A percentile compares a stretch with the other conserved stretches of the same genome.
Evolutionary conservation across 1,140 invertebrate genomes (phyloP).

Genomic region (Drosophila simulans): DNA sequence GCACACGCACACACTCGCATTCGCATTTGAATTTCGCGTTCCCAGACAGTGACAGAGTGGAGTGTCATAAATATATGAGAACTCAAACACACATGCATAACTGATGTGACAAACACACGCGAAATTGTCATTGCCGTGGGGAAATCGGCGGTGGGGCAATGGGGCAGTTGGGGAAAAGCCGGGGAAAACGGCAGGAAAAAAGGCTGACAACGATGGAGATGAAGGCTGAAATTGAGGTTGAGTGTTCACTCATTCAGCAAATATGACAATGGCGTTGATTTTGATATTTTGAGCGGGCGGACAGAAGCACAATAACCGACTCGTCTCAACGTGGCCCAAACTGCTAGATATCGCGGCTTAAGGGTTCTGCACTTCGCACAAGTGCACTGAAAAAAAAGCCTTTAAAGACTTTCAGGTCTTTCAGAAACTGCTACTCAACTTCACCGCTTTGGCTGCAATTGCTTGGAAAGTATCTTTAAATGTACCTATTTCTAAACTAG

Average conservation of each 20-base stretch:
- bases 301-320: conserved; percentile 54
- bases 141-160: conserved; percentile 3
- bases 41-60: conserved; percentile 73
- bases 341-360: conserved; percentile 47
- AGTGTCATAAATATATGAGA: conserved; percentile 69
- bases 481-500: background rate
- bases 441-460: no score
- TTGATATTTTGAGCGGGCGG: conserved; percentile 62
- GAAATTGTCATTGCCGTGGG: conserved; percentile 74
- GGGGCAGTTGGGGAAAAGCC: conserved; percentile 19
- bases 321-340: conserved; percentile 58
- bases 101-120: conserved; percentile 81
- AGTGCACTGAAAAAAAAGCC: conserved; percentile 16
- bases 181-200: conserved; percentile 1
- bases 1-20: conserved; percentile 28
- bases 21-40: conserved; percentile 31
- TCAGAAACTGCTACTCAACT: background rate
- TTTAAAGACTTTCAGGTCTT: no score
- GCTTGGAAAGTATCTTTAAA: no score
- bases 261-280: conserved; percentile 76
- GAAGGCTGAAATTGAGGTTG: conserved; percentile 70
- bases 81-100: conserved; percentile 60
- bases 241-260: conserved; percentile 73
- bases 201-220: conserved; percentile 48
- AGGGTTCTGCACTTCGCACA: conserved; percentile 34